Evolutionary conservation across 2,113 vertebrate species (phyloP).

Genomic region (Erpornis zantholeuca): DNA sequence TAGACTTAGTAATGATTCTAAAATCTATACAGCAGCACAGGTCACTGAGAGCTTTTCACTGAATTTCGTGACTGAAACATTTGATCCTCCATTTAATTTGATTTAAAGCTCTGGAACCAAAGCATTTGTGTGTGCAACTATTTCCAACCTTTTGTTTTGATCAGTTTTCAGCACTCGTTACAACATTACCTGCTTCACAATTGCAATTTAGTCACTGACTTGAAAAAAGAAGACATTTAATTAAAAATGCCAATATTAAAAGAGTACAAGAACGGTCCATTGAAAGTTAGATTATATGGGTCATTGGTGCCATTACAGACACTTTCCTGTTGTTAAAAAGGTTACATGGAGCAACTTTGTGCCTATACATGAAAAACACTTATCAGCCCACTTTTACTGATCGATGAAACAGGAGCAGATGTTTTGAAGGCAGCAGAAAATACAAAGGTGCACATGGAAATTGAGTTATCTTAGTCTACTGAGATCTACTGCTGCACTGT

Average conservation of each 20-base stretch:
- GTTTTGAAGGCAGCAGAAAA: constrained; percentile 33
- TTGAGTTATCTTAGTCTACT: not conserved
- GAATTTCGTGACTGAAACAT: constrained; percentile 39
- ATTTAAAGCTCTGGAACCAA: constrained; percentile 50
- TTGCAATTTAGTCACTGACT: not conserved
- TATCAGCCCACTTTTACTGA: not conserved
- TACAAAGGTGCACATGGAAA: not conserved
- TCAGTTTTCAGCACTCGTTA: constrained; percentile 39
- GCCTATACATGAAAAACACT: not conserved
- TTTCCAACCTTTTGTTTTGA: constrained; percentile 27
- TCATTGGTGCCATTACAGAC: constrained; percentile 13
- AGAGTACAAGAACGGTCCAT: not conserved
- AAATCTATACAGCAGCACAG: constrained; percentile 22
- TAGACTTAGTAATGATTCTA: constrained; percentile 42
- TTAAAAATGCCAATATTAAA: constrained; percentile 60
- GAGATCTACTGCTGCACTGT: not conserved
- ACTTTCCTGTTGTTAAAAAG: not conserved
- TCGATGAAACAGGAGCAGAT: constrained; percentile 2
- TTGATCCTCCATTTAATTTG: constrained; percentile 46
- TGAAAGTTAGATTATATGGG: constrained; percentile 32
- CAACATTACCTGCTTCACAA: not conserved
- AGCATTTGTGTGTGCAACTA: not conserved
- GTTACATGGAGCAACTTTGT: not conserved
- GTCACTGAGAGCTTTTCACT: not conserved
- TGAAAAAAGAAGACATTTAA: constrained; percentile 35